Evolutionary conservation across 1,140 invertebrate species (phyloP).

Genomic region (Hyles vespertilio): DNA sequence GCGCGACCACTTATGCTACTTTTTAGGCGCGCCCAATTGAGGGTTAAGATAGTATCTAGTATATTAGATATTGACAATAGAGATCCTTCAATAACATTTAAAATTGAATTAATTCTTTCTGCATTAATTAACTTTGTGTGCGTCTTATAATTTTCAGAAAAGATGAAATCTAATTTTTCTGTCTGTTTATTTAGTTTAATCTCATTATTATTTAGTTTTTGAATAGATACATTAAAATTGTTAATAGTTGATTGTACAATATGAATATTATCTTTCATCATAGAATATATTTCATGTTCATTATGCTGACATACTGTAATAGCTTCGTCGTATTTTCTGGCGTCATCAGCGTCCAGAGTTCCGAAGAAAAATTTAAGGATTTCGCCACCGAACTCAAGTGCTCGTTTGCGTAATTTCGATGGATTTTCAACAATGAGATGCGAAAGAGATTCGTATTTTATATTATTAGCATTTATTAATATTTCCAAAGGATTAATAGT

Average conservation of each 20-base stretch:
- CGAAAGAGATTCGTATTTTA: conserved; percentile 19
- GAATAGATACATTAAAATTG: conserved; percentile 1
- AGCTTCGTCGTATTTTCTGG: conserved; percentile 22
- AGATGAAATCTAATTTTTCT: conserved; percentile 14
- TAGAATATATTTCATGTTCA: conserved; percentile 15
- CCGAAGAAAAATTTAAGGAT: conserved; percentile 28
- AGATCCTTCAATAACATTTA: conserved; percentile 27
- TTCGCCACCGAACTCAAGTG: conserved; percentile 22
- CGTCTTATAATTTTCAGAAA: conserved; percentile 9
- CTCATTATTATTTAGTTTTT: conserved; percentile 25
- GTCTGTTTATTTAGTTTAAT: conserved; percentile 17
- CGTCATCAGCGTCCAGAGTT: conserved; percentile 9
- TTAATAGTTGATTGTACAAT: conserved; percentile 18
- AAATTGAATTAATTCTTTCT: conserved; percentile 5
- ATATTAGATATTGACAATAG: conserved; percentile 19
- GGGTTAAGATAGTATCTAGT: conserved; percentile 20
- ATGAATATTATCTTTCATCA: conserved; percentile 18
- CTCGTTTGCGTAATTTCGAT: conserved; percentile 12
- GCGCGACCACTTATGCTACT: too few relatives aligned
- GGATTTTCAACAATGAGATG: conserved; percentile 16
- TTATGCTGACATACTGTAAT: conserved; percentile 13
- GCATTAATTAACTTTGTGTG: conserved; percentile 9
- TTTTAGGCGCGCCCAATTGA: too few relatives aligned
- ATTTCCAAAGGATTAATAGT: conserved; percentile 10
- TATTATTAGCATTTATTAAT: conserved; percentile 7